Evolutionary conservation across 1,140 invertebrate species (phyloP), one percentile per base, ranked within the genome.

Genomic region (Eriosoma lanigerum): DNA sequence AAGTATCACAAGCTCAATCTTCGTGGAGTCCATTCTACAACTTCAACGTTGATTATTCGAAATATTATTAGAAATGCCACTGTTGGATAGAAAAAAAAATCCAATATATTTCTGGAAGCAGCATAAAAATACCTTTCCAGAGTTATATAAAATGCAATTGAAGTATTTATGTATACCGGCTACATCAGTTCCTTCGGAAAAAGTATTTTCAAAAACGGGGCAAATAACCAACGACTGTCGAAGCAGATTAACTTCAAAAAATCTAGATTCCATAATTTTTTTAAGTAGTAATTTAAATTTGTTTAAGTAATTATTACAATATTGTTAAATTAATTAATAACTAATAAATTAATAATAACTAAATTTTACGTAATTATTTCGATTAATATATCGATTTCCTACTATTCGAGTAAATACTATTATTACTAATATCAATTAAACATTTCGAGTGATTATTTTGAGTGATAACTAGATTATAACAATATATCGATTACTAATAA

Each of bases 191-290:
- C 85, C 84, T 50, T 85, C 84, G 80, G 86, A 86, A 83, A 82
- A 84, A 50, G 83, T 85, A 12, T 87, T 86, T 83, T 86, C 85
- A 2, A 86, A 86, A 84, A 84, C 84, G 52, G 86, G 81, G 3
- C 13, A 48, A 19, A 81, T 81, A 19, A 50, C 80, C 9, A 82
- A 48, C 12, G 48, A 83, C 17, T 17, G 52, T 19, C n/a, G 82
- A 29, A 83, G 81, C 70, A 21, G 81, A 32, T 44, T 62, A 68
- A 21, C 64, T n/a, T 10, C 38, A 24, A 68, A 68, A 44, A 68
- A 68, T 68, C 13, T 68, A 46, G 38, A 68, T 68, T 44, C 38
- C 12, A 66, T 66, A 44, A 44, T 66, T 38, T 66, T 66, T 66
- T 66, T 38, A 38, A 64, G 38, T 64, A 64, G 32, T 64, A 64